Percentiles rank a stretch among this genome's conserved stretches.
These are phyloP conservation scores for Apoda limacodes DNA, from an alignment of 2,888 invertebrate genomes.

Conservation along the genomic window DNA sequence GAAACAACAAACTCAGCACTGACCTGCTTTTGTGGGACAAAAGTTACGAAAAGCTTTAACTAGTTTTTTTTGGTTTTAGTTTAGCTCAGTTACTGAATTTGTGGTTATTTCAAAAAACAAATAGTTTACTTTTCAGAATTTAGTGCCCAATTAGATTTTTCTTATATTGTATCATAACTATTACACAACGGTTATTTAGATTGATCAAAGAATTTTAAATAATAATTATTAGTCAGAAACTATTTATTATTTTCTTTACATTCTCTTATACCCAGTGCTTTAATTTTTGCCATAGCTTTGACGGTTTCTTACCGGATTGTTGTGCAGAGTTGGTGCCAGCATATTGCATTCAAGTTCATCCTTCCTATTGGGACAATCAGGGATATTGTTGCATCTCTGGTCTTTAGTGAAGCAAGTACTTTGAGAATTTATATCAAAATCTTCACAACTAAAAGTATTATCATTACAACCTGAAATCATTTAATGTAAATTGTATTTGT, in stretches of 20 bases:
- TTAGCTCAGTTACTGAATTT: too few relatives aligned
- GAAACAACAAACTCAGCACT: too few relatives aligned
- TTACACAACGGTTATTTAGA: too few relatives aligned
- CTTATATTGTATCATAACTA: too few relatives aligned
- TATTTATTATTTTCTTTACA: not conserved
- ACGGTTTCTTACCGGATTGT: conserved; percentile 44
- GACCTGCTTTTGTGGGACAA: too few relatives aligned
- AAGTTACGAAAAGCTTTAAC: too few relatives aligned
- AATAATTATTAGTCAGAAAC: not conserved
- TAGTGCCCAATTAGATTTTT: too few relatives aligned
- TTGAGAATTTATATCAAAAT: conserved; percentile 61
- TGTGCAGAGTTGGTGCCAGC: conserved; percentile 69
- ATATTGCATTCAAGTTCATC: conserved; percentile 84
- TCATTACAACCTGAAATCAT: conserved; percentile 75
- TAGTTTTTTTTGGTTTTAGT: too few relatives aligned
- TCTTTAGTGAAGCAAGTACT: conserved; percentile 75
- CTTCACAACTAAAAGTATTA: conserved; percentile 76
- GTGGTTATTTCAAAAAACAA: too few relatives aligned
- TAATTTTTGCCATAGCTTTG: too few relatives aligned
- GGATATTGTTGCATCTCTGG: conserved; percentile 78
- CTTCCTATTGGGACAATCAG: conserved; percentile 78
- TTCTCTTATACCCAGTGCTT: not conserved
- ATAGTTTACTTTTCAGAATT: too few relatives aligned
- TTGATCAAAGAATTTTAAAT: conserved; percentile 2
- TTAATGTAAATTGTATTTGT: too few relatives aligned